Conservation (phyloP, 2,888 invertebrate genomes). For the Uropetala carovei region DNA sequence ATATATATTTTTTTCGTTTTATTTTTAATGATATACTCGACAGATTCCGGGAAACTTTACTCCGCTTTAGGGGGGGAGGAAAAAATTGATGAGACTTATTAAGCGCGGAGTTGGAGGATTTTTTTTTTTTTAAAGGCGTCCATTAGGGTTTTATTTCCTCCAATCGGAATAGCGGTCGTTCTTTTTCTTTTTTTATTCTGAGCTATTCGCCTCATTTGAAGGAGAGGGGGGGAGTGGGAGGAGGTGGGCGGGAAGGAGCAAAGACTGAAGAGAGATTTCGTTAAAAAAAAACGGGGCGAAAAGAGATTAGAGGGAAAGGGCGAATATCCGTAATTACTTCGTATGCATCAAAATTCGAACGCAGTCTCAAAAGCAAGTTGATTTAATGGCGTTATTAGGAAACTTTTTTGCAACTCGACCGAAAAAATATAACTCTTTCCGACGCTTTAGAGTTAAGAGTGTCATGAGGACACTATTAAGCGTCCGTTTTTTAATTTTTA, state of each 20-base stretch:
- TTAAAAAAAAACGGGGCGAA: neutral
- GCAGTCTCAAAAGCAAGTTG: conserved; percentile 44
- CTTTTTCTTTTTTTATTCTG: neutral
- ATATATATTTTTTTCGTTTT: conserved; percentile 45
- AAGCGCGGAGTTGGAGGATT: conserved; percentile 18
- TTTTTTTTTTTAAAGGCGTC: conserved; percentile 39
- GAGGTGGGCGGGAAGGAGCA: neutral
- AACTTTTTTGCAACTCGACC: conserved; percentile 29
- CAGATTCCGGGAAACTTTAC: conserved; percentile 51
- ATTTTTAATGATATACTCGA: conserved; percentile 53
- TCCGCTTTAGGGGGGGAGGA: neutral
- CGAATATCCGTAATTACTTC: conserved; percentile 59
- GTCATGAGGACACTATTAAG: conserved; percentile 55
- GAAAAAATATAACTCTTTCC: conserved; percentile 12
- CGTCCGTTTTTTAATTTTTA: conserved; percentile 2
- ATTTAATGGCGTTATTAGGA: conserved; percentile 63
- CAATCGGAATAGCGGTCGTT: neutral
- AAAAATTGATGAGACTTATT: conserved; percentile 60
- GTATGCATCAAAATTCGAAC: conserved; percentile 38
- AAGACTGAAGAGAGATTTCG: conserved; percentile 6
- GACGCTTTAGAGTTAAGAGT: conserved; percentile 10
- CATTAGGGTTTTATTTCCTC: conserved; percentile 57
- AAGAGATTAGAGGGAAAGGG: neutral
- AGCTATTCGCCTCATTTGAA: conserved; percentile 9
- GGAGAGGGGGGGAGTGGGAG: neutral